Evolutionary conservation across 1,140 invertebrate genomes (phyloP).

Genomic region (Achroia grisella): DNA sequence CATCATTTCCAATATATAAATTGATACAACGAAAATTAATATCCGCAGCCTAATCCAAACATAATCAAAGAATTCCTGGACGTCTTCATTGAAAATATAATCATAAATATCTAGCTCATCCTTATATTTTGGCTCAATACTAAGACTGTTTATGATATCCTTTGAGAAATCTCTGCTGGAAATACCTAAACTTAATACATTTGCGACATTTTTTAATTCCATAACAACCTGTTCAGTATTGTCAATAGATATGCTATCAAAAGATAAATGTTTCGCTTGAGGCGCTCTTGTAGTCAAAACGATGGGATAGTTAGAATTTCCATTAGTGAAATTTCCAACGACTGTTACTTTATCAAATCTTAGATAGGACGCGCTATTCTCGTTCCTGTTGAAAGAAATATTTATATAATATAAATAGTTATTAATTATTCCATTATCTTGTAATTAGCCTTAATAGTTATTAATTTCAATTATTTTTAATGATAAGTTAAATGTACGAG

Average conservation of each 20-base stretch:
- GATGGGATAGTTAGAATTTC: slow-evolving; percentile 39
- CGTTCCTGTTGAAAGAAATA: slow-evolving; percentile 27
- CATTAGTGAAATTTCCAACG: slow-evolving; percentile 33
- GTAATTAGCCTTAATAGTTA: too few species aligned
- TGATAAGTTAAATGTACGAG: too few species aligned
- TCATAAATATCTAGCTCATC: slow-evolving; percentile 18
- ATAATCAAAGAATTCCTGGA: slow-evolving; percentile 54
- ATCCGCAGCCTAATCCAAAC: slow-evolving; percentile 54
- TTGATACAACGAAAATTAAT: slow-evolving; percentile 49
- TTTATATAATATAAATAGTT: neutral
- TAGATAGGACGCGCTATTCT: slow-evolving; percentile 22
- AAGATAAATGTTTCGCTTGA: slow-evolving; percentile 20
- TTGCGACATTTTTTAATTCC: slow-evolving; percentile 19
- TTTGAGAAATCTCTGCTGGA: slow-evolving; percentile 39
- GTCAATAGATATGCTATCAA: slow-evolving; percentile 12
- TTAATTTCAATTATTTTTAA: too few species aligned
- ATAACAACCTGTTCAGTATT: slow-evolving; percentile 19
- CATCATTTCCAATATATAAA: slow-evolving; percentile 68
- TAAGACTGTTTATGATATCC: slow-evolving; percentile 19
- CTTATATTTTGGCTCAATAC: slow-evolving; percentile 8
- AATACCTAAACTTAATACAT: slow-evolving; percentile 40
- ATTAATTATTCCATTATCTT: too few species aligned
- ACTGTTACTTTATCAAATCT: slow-evolving; percentile 42
- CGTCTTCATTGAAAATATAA: slow-evolving; percentile 42
- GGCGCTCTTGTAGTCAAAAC: slow-evolving; percentile 24